Conservation (phyloP, 2,888 invertebrate genomes). For the Oegoconia quadripuncta region DNA sequence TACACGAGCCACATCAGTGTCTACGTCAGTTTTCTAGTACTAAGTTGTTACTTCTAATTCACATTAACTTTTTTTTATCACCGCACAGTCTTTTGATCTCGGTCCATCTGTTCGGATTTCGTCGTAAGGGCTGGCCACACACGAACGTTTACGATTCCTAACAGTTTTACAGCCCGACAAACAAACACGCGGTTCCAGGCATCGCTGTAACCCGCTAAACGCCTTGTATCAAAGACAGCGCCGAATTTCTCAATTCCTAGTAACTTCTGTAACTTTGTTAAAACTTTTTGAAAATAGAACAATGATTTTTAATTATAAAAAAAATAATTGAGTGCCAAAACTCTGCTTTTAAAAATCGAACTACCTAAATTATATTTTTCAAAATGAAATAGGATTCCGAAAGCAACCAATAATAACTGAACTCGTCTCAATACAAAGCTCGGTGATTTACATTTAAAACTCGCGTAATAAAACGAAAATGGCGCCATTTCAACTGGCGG, state of each 20-base stretch:
- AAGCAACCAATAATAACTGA: slow-evolving; percentile 31
- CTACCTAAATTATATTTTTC: background rate
- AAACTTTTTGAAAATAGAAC: slow-evolving; percentile 34
- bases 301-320: slow-evolving; percentile 27
- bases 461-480: slow-evolving; percentile 62
- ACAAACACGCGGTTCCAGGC: slow-evolving; percentile 74
- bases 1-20: slow-evolving; percentile 7
- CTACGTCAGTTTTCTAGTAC: slow-evolving; percentile 42
- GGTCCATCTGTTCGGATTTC: slow-evolving; percentile 73
- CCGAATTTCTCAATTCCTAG: slow-evolving; percentile 62
- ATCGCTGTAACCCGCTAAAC: slow-evolving; percentile 57
- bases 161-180: slow-evolving; percentile 73
- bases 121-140: slow-evolving; percentile 78
- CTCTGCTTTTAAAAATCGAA: background rate
- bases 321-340: no score
- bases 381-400: slow-evolving; percentile 19
- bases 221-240: slow-evolving; percentile 65
- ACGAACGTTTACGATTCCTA: slow-evolving; percentile 73
- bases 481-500: slow-evolving; percentile 53
- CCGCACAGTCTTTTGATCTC: slow-evolving; percentile 68
- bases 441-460: slow-evolving; percentile 69
- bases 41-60: slow-evolving; percentile 70
- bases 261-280: slow-evolving; percentile 35
- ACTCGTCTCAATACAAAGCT: slow-evolving; percentile 54
- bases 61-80: slow-evolving; percentile 73